Conservation (phyloP, 2,797 vertebrate species). For the Sylvilagus floridanus region DNA sequence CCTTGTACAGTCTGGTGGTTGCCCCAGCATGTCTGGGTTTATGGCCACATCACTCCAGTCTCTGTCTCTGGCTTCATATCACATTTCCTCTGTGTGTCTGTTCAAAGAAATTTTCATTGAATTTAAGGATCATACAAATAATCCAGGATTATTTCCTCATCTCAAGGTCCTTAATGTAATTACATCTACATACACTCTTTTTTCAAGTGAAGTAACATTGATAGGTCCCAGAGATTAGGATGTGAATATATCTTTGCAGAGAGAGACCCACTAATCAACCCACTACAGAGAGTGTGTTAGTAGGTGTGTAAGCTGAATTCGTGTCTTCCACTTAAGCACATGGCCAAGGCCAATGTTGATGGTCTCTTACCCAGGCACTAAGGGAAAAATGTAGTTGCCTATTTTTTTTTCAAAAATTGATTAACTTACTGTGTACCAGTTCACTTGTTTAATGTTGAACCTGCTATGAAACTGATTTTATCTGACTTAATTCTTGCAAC, state of each 20-base stretch:
- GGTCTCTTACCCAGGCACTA: not conserved
- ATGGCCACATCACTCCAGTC: not conserved
- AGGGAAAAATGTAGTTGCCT: not conserved
- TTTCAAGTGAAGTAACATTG: not conserved
- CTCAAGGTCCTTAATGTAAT: not conserved
- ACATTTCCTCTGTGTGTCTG: not conserved
- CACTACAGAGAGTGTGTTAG: not conserved
- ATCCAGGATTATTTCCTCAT: too few relatives aligned
- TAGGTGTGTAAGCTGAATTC: not conserved
- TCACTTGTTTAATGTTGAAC: not conserved
- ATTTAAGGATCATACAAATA: not conserved
- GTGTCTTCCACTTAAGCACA: fast-evolving
- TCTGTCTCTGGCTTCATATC: not conserved
- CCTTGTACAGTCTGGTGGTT: not conserved
- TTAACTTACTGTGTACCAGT: not conserved
- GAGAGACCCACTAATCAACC: not conserved
- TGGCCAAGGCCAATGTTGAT: not conserved
- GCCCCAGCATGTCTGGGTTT: too few relatives aligned
- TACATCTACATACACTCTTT: not conserved
- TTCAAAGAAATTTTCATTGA: not conserved
- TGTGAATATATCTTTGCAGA: fast-evolving
- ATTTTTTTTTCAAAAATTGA: not conserved
- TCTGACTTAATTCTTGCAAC: not conserved
- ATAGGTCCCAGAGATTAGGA: too few relatives aligned
- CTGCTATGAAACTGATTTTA: not conserved